Base-by-base conservation (phyloP, 2,113 vertebrate genomes). In the Puntigrus tetrazona region DNA sequence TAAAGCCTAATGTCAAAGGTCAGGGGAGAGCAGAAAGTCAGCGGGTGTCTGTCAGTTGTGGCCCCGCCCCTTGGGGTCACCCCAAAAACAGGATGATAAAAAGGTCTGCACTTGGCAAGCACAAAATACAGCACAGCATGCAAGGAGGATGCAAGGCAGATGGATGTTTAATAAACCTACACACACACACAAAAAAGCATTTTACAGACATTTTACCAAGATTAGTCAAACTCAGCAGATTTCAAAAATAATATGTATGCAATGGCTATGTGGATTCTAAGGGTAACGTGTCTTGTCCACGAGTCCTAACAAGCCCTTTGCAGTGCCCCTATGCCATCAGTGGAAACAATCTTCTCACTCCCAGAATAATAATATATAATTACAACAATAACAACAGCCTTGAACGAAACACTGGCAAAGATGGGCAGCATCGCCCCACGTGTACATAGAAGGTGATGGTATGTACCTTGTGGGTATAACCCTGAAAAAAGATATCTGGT, bases 1-100 rank as follows among this genome's bases (percentile, higher is more conserved):
- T 96, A 95, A 96, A 95, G 93, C 94, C 88, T 91, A 89, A 89
- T 94, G 93, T 96, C 88, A 95, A 94, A 93, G 96, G 95, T 96
- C 95, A 93, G 45, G 8, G 13, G 84, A 78, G 84, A 93, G 93
- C 92, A 92, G 90, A 92, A 89, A 85, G 83, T 89, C 91, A 92
- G 91, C 77, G 92, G 91, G 91, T 91, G 91, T 90, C 89, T 90
- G 82, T 85, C 88, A 86, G 90, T 87, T 84, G 82, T 89, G 85
- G 87, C 72, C 79, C 87, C 69, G 86, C 86, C 89, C 89, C 72
- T 84, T 47, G 86, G 86, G 91, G 87, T 91, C 90, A 92, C 83
- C 57, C n/a, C 34, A 22, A 81, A 67, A 83, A 5, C 9, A 72
- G 47, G 52, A 16, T 76, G 41, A 55, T 45, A 55, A 80, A 38